A percentile compares a stretch with the other conserved stretches of the same genome.
Evolutionary conservation across 2,888 invertebrate genomes (phyloP).

Genomic region (Gandaritis pyraliata): DNA sequence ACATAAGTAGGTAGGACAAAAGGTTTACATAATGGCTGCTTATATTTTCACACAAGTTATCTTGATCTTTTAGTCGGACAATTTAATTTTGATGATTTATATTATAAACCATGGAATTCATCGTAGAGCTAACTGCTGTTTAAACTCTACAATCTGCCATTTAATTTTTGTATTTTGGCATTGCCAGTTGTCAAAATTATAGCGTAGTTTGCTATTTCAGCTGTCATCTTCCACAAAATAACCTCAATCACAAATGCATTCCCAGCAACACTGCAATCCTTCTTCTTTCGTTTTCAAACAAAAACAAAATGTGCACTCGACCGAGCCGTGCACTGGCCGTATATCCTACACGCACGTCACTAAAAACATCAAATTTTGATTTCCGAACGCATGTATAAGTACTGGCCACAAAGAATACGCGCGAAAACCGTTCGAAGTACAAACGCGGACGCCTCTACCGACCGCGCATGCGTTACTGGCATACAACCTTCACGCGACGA

Average conservation of each 20-base stretch:
- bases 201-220: not conserved
- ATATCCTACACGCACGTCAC: slow-evolving; percentile 44
- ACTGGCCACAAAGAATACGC: slow-evolving; percentile 48
- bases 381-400: slow-evolving; percentile 44
- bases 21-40: not conserved
- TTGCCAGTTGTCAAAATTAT: not conserved
- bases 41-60: slow-evolving; percentile 9
- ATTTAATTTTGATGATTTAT: not conserved
- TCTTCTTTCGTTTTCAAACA: slow-evolving; percentile 62
- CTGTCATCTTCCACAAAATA: slow-evolving; percentile 36
- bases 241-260: slow-evolving; percentile 37
- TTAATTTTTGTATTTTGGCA: no score
- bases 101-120: not conserved
- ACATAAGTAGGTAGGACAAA: not conserved
- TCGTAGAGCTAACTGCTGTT: not conserved
- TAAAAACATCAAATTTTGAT: slow-evolving; percentile 40
- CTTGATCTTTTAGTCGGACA: not conserved
- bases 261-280: slow-evolving; percentile 65
- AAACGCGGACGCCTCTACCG: slow-evolving; percentile 65
- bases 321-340: slow-evolving; percentile 36
- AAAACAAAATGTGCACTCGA: slow-evolving; percentile 39
- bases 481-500: slow-evolving; percentile 60
- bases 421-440: slow-evolving; percentile 62
- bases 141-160: slow-evolving; percentile 1
- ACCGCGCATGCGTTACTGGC: slow-evolving; percentile 77